Evolutionary conservation across 2,888 invertebrate species (phyloP).

Genomic region (Lamproptera curius): DNA sequence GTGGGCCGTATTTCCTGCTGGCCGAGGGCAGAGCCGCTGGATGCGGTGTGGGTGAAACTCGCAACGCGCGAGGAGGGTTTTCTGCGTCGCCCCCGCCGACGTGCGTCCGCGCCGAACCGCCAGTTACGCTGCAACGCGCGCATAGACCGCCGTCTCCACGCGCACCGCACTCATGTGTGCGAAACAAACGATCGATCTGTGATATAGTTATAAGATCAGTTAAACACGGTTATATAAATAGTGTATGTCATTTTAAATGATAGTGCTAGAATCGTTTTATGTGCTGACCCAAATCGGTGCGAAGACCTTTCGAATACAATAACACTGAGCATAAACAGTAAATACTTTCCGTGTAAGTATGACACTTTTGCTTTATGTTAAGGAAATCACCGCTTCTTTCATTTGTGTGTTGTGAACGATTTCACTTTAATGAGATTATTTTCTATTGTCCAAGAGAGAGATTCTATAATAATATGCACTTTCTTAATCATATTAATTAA

Average conservation of each 20-base stretch:
- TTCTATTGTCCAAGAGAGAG: slow-evolving; percentile 20
- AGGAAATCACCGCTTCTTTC: slow-evolving; percentile 3
- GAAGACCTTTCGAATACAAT: slow-evolving; percentile 18
- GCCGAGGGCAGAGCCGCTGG: slow-evolving; percentile 18
- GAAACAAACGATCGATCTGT: slow-evolving; percentile 63
- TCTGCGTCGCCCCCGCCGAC: slow-evolving; percentile 58
- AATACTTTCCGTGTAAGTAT: slow-evolving; percentile 16
- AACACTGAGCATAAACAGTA: slow-evolving; percentile 11
- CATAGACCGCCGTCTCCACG: slow-evolving; percentile 41
- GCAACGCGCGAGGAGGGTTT: slow-evolving; percentile 49
- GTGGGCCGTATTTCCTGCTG: slow-evolving; percentile 30
- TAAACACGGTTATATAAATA: no score
- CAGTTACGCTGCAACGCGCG: slow-evolving; percentile 51
- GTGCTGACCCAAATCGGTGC: slow-evolving; percentile 1
- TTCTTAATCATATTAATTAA: not conserved
- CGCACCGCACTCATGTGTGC: slow-evolving; percentile 47
- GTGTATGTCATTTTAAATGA: no score
- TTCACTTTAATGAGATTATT: slow-evolving; percentile 5
- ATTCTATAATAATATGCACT: slow-evolving; percentile 22
- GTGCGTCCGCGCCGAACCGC: slow-evolving; percentile 43
- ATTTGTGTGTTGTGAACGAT: not conserved
- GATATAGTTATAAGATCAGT: slow-evolving; percentile 69
- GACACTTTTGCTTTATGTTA: not conserved
- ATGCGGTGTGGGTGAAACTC: slow-evolving; percentile 34
- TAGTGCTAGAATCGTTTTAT: no score